These are phyloP conservation scores for Sinocyclocheilus anophthalmus DNA, from an alignment of 2,113 vertebrate species.

Conservation along the genomic window DNA sequence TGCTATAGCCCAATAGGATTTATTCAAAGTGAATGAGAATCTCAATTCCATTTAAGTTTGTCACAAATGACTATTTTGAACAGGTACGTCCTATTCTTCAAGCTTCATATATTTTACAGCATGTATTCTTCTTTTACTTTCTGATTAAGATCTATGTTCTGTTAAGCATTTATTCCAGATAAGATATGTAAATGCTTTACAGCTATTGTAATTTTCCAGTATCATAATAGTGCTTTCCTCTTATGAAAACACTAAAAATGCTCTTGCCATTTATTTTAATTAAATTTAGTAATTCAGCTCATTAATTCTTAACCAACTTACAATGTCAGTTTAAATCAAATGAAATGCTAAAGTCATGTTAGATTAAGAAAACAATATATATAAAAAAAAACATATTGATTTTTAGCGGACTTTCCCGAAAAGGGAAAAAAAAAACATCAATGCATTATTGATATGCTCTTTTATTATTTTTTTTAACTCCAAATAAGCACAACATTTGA, in stretches of 20 bases:
- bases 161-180: background rate
- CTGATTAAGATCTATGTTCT: background rate
- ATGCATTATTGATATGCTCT: background rate
- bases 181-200: background rate
- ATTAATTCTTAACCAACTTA: background rate
- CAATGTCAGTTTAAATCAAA: background rate
- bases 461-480: background rate
- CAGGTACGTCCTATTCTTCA: background rate
- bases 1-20: background rate
- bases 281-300: background rate
- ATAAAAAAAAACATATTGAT: background rate
- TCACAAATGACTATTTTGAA: background rate
- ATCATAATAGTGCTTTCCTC: background rate
- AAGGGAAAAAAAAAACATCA: background rate
- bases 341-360: background rate
- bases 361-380: background rate
- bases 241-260: background rate
- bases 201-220: background rate
- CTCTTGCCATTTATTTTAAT: conserved; percentile 17
- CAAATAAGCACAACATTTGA: background rate
- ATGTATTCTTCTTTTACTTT: conserved; percentile 8
- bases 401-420: background rate
- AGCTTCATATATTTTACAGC: background rate
- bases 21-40: background rate
- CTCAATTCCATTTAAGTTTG: background rate